Percentiles rank a stretch among this genome's conserved stretches.
Conservation (phyloP, 2,113 vertebrate species). For the Choloepus hoffmanni region DNA sequence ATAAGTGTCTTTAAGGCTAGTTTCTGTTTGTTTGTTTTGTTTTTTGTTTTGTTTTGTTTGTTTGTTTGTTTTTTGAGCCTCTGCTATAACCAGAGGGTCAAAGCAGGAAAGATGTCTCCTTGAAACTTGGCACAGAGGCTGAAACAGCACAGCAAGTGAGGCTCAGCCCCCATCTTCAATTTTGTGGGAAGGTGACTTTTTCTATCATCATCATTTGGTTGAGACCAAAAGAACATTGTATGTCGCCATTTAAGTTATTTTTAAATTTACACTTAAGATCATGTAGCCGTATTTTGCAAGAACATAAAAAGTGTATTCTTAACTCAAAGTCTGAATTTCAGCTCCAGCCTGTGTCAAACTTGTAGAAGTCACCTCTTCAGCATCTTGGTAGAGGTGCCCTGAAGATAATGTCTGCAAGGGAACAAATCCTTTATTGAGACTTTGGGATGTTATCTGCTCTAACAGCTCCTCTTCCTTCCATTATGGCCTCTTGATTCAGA, state of each 20-base stretch:
- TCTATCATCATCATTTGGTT: background rate
- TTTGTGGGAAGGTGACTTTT: background rate
- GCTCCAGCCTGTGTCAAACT: background rate
- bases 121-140: background rate
- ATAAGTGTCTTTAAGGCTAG: background rate
- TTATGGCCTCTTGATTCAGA: fast-evolving
- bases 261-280: slow-evolving; percentile 28
- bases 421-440: background rate
- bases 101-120: background rate
- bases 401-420: background rate
- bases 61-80: background rate
- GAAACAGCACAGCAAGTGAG: background rate
- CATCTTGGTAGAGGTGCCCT: background rate
- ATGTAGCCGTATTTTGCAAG: background rate
- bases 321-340: slow-evolving; percentile 12
- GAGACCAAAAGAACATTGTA: background rate
- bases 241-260: background rate
- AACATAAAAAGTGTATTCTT: background rate
- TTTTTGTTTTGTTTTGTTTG: no score
- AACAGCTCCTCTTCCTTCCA: background rate
- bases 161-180: background rate
- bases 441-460: background rate
- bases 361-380: background rate
- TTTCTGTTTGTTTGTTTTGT: background rate
- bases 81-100: background rate